A percentile compares a stretch with the other conserved stretches of the same genome.
These are phyloP conservation scores for Diploptera punctata DNA, from an alignment of 2,888 invertebrate species.

Conservation along the genomic window DNA sequence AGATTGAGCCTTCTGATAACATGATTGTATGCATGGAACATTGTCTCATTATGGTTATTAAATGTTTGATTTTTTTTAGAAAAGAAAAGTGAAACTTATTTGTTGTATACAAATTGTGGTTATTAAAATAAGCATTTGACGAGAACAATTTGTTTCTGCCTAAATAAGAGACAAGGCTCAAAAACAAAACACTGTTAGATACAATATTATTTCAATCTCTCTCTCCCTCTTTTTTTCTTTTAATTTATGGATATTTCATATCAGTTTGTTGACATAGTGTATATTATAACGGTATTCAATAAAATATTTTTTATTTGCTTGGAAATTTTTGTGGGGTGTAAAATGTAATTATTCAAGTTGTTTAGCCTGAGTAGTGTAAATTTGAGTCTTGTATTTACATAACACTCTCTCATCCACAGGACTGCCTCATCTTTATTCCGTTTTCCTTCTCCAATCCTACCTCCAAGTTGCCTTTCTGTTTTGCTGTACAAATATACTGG, in stretches of 20 bases:
- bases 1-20: slow-evolving; percentile 16
- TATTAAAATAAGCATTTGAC: slow-evolving; percentile 40
- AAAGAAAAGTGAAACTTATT: slow-evolving; percentile 38
- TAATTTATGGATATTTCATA: slow-evolving; percentile 41
- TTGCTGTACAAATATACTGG: no score
- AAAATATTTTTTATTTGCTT: slow-evolving; percentile 41
- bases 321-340: no score
- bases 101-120: slow-evolving; percentile 43
- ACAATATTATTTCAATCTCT: slow-evolving; percentile 32
- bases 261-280: slow-evolving; percentile 43
- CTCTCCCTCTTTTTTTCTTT: slow-evolving; percentile 32
- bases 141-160: slow-evolving; percentile 12
- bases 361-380: no score
- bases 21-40: slow-evolving; percentile 38
- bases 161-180: slow-evolving; percentile 23
- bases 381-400: no score
- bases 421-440: no score
- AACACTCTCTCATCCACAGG: no score
- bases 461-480: no score
- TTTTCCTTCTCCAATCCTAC: no score
- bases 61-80: slow-evolving; percentile 42
- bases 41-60: slow-evolving; percentile 40
- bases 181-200: no score
- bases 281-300: slow-evolving; percentile 43
- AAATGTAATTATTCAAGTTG: no score